These are phyloP conservation scores for Heliconius charithonia DNA, from an alignment of 2,888 invertebrate species.

Conservation along the genomic window DNA sequence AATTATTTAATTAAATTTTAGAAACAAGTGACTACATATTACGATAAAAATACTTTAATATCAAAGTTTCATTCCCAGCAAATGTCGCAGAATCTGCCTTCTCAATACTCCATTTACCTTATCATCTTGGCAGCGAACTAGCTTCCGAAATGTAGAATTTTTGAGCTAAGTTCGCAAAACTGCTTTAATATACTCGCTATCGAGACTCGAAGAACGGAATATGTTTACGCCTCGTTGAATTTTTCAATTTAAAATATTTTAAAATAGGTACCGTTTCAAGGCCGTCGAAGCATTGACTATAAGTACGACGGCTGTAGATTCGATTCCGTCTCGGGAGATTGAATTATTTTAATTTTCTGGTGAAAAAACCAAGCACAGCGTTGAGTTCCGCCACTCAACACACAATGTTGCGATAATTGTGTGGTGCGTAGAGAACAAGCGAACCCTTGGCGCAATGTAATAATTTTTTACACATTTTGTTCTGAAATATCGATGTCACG, in stretches of 20 bases:
- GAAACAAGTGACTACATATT: slow-evolving; percentile 13
- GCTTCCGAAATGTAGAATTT: slow-evolving; percentile 37
- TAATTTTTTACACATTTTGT: background rate
- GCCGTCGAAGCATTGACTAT: background rate
- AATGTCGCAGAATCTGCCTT: slow-evolving; percentile 33
- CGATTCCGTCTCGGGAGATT: too few relatives aligned
- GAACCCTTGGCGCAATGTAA: background rate
- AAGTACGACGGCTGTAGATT: too few relatives aligned
- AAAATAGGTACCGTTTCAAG: background rate
- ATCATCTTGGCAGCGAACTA: slow-evolving; percentile 44
- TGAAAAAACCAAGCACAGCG: too few relatives aligned
- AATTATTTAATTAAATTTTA: background rate
- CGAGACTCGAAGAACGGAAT: slow-evolving; percentile 30
- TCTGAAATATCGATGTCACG: too few relatives aligned
- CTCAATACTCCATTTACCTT: slow-evolving; percentile 39
- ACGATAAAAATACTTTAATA: slow-evolving; percentile 20
- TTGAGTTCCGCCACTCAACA: too few relatives aligned
- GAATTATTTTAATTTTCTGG: too few relatives aligned
- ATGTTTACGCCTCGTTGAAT: slow-evolving; percentile 31
- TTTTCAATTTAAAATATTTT: slow-evolving; percentile 33
- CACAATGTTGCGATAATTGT: too few relatives aligned
- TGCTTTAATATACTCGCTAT: slow-evolving; percentile 38
- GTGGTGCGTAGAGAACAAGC: too few relatives aligned
- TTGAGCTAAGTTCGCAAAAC: slow-evolving; percentile 40
- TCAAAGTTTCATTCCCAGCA: slow-evolving; percentile 20